Evolutionary conservation across 2,888 invertebrate species (phyloP).

Genomic region (Ernsta delagoae): DNA sequence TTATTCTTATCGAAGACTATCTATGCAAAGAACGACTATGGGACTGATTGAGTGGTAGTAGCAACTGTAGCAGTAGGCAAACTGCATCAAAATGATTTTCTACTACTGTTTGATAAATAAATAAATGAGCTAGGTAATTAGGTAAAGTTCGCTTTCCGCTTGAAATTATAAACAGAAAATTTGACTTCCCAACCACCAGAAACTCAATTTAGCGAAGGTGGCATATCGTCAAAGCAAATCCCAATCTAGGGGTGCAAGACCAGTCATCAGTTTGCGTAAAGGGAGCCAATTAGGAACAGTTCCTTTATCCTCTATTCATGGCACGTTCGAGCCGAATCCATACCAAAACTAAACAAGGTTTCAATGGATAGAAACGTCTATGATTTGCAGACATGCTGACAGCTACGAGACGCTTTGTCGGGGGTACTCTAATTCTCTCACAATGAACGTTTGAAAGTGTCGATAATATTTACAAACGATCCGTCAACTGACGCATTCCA

Average conservation of each 20-base stretch:
- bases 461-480: slow-evolving; percentile 43
- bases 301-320: slow-evolving; percentile 1
- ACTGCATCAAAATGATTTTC: too few species aligned
- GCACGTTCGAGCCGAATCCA: background rate
- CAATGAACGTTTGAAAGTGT: slow-evolving; percentile 43
- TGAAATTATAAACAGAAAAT: background rate
- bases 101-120: too few species aligned
- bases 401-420: background rate
- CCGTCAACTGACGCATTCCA: slow-evolving; percentile 45
- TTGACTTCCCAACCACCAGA: background rate
- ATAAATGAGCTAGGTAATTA: too few species aligned
- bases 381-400: slow-evolving; percentile 7
- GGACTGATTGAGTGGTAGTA: too few species aligned
- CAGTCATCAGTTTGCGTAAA: slow-evolving; percentile 19
- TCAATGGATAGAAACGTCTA: slow-evolving; percentile 4
- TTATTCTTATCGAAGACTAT: too few species aligned
- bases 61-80: too few species aligned
- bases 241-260: slow-evolving; percentile 1
- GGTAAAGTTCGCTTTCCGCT: too few species aligned
- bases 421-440: slow-evolving; percentile 56
- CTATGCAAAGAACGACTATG: too few species aligned
- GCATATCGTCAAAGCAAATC: slow-evolving; percentile 8
- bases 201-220: background rate
- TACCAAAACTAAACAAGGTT: slow-evolving; percentile 12
- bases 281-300: slow-evolving; percentile 19